These are phyloP conservation scores for Uloborus diversus DNA, from an alignment of 1,140 invertebrate species.

Conservation along the genomic window DNA sequence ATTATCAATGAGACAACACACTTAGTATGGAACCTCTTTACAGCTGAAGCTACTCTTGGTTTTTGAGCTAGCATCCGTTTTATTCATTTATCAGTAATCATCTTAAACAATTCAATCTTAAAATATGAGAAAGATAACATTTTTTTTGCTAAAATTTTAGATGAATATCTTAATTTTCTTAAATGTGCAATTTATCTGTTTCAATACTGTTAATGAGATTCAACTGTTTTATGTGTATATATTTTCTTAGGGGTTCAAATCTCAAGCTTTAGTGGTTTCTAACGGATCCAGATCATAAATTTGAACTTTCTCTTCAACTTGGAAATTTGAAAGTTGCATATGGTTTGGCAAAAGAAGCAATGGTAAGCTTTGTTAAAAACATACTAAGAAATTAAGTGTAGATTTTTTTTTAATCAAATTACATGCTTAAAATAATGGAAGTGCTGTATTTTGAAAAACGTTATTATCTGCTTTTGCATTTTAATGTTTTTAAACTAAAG, in stretches of 20 bases:
- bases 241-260: constrained; percentile 84
- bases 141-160: neutral
- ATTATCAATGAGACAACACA: too few relatives aligned
- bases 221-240: too few relatives aligned
- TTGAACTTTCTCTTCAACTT: constrained; percentile 91
- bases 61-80: too few relatives aligned
- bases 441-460: too few relatives aligned
- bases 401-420: constrained; percentile 7
- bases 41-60: too few relatives aligned
- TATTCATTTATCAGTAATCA: too few relatives aligned
- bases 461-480: too few relatives aligned
- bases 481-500: too few relatives aligned
- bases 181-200: neutral
- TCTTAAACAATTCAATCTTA: neutral
- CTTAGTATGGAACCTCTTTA: too few relatives aligned
- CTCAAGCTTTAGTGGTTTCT: constrained; percentile 95
- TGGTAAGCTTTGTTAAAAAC: constrained; percentile 57
- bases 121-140: neutral
- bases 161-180: neutral
- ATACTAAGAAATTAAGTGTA: too few relatives aligned
- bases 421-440: too few relatives aligned
- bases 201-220: neutral
- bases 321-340: constrained; percentile 86
- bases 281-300: constrained; percentile 96
- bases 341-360: constrained; percentile 83